These are phyloP conservation scores for Uropetala carovei DNA, from an alignment of 2,888 invertebrate genomes.

Conservation along the genomic window DNA sequence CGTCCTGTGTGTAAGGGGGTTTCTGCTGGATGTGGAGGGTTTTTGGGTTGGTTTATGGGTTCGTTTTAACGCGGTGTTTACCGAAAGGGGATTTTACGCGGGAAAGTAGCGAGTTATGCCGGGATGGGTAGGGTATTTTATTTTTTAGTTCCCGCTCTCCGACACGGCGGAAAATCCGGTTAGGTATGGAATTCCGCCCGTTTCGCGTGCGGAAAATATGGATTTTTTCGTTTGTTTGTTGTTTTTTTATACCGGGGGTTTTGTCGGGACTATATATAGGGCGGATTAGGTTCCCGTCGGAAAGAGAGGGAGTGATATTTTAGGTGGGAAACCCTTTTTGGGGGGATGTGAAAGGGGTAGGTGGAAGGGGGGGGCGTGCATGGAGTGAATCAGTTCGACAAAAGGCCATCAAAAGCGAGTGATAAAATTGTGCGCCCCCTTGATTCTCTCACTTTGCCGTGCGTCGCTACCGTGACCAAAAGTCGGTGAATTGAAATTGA, in stretches of 20 bases:
- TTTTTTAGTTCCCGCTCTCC: not conserved
- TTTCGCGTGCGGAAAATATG: not conserved
- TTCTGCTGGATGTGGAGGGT: not conserved
- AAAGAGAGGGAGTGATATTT: too few relatives aligned
- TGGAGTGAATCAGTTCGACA: not conserved
- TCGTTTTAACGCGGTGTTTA: not conserved
- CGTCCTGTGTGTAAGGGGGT: not conserved
- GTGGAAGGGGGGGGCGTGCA: not conserved
- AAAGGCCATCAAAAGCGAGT: not conserved
- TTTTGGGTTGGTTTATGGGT: not conserved
- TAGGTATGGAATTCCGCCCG: not conserved
- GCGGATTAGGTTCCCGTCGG: not conserved
- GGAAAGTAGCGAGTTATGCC: not conserved
- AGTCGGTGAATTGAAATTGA: conserved; percentile 41
- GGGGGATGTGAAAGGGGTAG: not conserved
- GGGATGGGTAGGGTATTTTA: not conserved
- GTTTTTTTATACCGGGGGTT: not conserved
- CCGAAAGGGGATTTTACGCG: not conserved
- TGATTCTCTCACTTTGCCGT: not conserved
- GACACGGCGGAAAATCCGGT: not conserved
- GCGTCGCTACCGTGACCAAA: not conserved
- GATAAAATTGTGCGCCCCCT: not conserved
- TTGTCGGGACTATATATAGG: not conserved
- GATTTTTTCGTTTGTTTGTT: not conserved
- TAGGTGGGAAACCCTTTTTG: not conserved